phyloP scores from a whole-genome alignment of 2,797 vertebrate species.

The Sebastiscus albofasciatus region DNA sequence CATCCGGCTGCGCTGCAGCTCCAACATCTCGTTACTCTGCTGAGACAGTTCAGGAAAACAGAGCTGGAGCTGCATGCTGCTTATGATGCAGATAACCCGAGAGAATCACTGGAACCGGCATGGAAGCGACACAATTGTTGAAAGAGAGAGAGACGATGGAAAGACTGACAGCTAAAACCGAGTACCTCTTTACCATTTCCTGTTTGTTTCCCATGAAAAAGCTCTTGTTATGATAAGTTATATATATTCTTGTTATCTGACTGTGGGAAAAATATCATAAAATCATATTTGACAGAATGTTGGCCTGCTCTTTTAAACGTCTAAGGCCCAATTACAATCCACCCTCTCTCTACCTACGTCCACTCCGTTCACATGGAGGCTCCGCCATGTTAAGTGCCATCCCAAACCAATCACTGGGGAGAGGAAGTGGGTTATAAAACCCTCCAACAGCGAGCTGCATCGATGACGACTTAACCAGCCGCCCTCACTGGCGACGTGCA shows the following conservation, averaged over 20 bases:
- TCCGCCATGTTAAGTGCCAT: no score
- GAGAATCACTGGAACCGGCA: background rate
- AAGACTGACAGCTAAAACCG: background rate
- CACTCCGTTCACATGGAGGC: no score
- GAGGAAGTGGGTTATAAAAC: no score
- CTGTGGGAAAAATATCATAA: background rate
- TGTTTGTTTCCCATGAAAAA: background rate
- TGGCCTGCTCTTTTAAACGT: background rate
- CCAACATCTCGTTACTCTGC: constrained; percentile 93
- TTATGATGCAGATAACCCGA: background rate
- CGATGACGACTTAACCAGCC: no score
- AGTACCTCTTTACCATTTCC: background rate
- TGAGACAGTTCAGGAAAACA: constrained; percentile 24
- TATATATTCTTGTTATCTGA: background rate
- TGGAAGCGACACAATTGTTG: background rate
- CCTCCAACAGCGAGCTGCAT: no score
- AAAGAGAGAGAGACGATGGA: background rate
- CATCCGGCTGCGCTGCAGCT: constrained; percentile 92
- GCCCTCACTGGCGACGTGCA: no score
- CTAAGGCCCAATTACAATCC: no score
- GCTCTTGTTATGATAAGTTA: background rate
- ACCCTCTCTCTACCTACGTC: no score
- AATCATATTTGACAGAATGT: background rate
- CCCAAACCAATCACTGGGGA: no score
- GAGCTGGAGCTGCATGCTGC: background rate